Percentiles rank a stretch among this genome's conserved stretches.
Evolutionary conservation across 2,113 vertebrate species (phyloP).

Genomic region (Osmerus mordax): DNA sequence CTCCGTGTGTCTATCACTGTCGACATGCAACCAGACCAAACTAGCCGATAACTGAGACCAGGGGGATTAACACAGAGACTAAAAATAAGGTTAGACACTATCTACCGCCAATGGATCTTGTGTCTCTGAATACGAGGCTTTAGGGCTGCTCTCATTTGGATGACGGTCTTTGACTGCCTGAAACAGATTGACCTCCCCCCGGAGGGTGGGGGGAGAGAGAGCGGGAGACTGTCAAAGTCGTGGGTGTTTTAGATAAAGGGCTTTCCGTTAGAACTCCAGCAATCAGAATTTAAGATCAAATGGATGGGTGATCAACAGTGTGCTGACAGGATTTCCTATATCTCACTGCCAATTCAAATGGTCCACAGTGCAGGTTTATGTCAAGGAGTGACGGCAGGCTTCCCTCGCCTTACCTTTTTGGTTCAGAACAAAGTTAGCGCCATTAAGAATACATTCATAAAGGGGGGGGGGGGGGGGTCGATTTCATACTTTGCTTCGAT

Average conservation of each 20-base stretch:
- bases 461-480: too few relatives aligned
- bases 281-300: conserved; percentile 43
- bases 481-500: not conserved
- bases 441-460: too few relatives aligned
- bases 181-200: conserved; percentile 1
- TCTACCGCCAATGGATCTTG: not conserved
- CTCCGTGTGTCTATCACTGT: not conserved
- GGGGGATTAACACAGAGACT: conserved; percentile 1
- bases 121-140: not conserved
- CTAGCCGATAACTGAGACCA: not conserved
- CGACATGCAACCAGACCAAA: conserved; percentile 9
- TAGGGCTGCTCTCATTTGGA: conserved; percentile 5
- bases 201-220: not conserved
- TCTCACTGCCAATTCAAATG: conserved; percentile 36
- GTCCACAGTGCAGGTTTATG: conserved; percentile 18
- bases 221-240: not conserved
- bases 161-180: not conserved
- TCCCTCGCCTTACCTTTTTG: conserved; percentile 39
- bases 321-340: conserved; percentile 21
- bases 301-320: conserved; percentile 33
- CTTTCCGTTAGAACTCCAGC: conserved; percentile 18
- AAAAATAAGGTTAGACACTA: not conserved
- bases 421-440: not conserved
- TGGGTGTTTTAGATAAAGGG: conserved; percentile 39
- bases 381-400: conserved; percentile 17